Base-by-base conservation (phyloP, 2,113 vertebrate species). In the Piaya cayana region DNA sequence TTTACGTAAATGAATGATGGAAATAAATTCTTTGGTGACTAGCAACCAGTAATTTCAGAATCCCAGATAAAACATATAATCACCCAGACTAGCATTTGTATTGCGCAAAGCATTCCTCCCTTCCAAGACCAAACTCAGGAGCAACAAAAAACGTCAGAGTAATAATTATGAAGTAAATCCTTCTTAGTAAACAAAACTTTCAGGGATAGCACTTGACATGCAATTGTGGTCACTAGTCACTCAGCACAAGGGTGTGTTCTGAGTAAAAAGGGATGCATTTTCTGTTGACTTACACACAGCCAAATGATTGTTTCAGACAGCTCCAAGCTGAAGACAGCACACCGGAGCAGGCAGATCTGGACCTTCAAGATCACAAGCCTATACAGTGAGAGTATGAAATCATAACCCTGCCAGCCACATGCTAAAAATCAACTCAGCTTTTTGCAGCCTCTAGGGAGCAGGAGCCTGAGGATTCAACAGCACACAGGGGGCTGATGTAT, bases 221-320 rank as follows among this genome's bases (percentile, higher is more conserved):
- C n/a, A n/a, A n/a, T n/a, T n/a, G n/a, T n/a, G n/a, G n/a, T n/a
- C n/a, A n/a, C n/a, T n/a, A n/a, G n/a, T n/a, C n/a, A n/a, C n/a
- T 49, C 64, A 69, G 15, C 26, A 71, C 14, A 58, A 25, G 7
- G 6, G 3, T 85, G 17, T n/a, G 8, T 30, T 49, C 43, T 67
- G 47, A 67, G 55, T 52, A 55, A 71, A 63, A 50, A 39, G 5
- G 4, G 1, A n/a, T 37, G 21, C 3, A 12, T 90, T 87, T 86
- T 69, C 37, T 72, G 27, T 56, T 0, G 0, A 62, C 21, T 90
- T 82, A 14, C n/a, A 59, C 5, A 32, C 5, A 32, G n/a, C 7
- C 12, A 75, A 63, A 74, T 74, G 22, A 3, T 2, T 43, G 60
- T 69, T 81, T 27, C 8, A 7, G 49, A 42, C 37, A 68, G 11